Percentiles rank a stretch among this genome's conserved stretches.
Evolutionary conservation across 1,140 invertebrate species (phyloP).

Genomic region (Drosophila lacteicornis): DNA sequence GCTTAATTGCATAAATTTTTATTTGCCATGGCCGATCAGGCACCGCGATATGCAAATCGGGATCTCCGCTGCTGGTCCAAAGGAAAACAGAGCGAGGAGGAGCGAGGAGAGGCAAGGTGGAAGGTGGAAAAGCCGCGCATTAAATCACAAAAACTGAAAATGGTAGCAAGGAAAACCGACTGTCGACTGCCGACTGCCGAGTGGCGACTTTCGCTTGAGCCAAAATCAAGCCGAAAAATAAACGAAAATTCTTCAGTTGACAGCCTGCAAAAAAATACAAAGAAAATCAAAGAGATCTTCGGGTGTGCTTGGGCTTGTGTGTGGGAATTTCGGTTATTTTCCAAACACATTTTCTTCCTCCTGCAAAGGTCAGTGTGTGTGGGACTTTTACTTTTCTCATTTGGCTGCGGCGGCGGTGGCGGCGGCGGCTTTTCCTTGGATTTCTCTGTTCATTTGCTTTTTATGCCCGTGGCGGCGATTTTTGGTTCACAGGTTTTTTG

Average conservation of each 20-base stretch:
- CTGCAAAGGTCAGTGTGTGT: conserved; percentile 53
- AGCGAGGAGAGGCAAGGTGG: neutral
- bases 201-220: conserved; percentile 65
- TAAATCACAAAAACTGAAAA: conserved; percentile 73
- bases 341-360: conserved; percentile 39
- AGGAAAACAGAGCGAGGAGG: conserved; percentile 7
- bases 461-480: conserved; percentile 11
- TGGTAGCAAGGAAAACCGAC: conserved; percentile 57
- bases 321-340: conserved; percentile 60
- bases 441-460: conserved; percentile 19
- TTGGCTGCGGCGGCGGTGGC: conserved; percentile 17
- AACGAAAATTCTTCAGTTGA: conserved; percentile 53
- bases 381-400: conserved; percentile 60
- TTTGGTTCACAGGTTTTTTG: conserved; percentile 26
- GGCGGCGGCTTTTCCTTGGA: conserved; percentile 14
- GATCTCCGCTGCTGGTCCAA: conserved; percentile 31
- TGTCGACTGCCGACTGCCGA: conserved; percentile 20
- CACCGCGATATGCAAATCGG: conserved; percentile 76
- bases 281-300: conserved; percentile 51
- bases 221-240: conserved; percentile 47
- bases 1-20: conserved; percentile 83
- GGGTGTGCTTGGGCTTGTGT: conserved; percentile 32
- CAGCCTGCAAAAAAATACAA: conserved; percentile 46
- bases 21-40: conserved; percentile 68
- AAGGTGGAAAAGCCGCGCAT: conserved; percentile 63